A percentile compares a stretch with the other conserved stretches of the same genome.
phyloP scores from a whole-genome alignment of 2,888 invertebrate genomes.

The Agrochola litura region DNA sequence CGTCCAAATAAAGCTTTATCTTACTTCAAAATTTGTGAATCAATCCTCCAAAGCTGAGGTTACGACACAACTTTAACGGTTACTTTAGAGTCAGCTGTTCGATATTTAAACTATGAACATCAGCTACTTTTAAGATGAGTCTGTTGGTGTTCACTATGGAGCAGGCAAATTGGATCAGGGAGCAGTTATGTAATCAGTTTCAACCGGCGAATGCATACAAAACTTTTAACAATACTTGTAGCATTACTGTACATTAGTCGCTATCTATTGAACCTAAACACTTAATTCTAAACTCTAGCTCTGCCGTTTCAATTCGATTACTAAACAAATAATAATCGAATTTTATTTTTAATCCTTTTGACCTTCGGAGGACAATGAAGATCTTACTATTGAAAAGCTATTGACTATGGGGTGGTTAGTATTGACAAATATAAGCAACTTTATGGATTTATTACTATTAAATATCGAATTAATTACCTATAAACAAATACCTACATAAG shows the following conservation, averaged over 20 bases:
- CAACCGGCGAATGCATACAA: background rate
- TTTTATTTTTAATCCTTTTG: background rate
- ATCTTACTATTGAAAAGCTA: background rate
- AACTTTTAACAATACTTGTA: background rate
- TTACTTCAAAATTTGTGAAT: constrained; percentile 18
- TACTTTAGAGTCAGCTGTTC: constrained; percentile 35
- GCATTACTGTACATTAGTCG: background rate
- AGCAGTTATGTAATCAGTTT: constrained; percentile 6
- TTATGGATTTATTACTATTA: background rate
- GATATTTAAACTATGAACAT: constrained; percentile 10
- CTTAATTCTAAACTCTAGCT: background rate
- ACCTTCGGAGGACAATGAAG: background rate
- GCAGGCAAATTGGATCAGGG: background rate
- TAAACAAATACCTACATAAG: background rate
- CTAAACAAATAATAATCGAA: too few relatives aligned
- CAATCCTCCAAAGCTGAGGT: constrained; percentile 3
- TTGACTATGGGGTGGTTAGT: background rate
- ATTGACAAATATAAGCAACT: background rate
- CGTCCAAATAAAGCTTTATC: background rate
- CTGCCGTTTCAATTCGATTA: too few relatives aligned
- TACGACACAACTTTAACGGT: constrained; percentile 1
- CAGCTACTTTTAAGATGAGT: background rate
- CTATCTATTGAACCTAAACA: background rate
- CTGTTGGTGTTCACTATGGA: background rate
- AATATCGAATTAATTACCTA: background rate